phyloP scores from a whole-genome alignment of 2,797 vertebrate genomes.

The Sebastes jordani region DNA sequence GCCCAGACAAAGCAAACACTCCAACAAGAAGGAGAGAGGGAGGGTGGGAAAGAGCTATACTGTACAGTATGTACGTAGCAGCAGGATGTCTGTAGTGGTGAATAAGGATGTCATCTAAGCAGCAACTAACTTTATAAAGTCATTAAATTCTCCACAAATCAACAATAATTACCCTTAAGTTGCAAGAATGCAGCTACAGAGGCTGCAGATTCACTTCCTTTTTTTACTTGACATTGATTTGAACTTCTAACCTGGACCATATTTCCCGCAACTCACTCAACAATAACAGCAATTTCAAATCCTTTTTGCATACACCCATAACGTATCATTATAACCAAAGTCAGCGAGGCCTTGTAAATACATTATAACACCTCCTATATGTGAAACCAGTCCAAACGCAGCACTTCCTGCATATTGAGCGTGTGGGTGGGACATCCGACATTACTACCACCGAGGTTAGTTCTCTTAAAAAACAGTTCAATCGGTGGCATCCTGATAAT shows the following conservation, averaged over 20 bases:
- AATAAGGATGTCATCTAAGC: constrained; percentile 9
- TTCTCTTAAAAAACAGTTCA: constrained; percentile 31
- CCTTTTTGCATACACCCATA: neutral
- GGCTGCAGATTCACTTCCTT: constrained; percentile 2
- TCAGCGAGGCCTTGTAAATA: constrained; percentile 34
- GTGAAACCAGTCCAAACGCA: constrained; percentile 22
- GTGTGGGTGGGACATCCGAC: constrained; percentile 17
- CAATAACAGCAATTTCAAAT: constrained; percentile 11
- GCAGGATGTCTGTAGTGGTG: neutral
- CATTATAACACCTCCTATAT: constrained; percentile 18
- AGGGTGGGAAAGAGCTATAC: neutral
- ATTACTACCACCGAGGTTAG: constrained; percentile 13
- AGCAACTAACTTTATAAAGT: neutral
- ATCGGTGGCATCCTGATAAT: constrained; percentile 44
- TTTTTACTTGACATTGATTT: neutral
- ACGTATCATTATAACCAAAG: constrained; percentile 15
- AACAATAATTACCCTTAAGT: constrained; percentile 1
- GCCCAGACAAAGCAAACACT: constrained; percentile 60
- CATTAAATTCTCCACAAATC: constrained; percentile 2
- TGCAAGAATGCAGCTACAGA: neutral
- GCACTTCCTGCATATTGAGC: constrained; percentile 27
- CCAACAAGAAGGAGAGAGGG: constrained; percentile 12
- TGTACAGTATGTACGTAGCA: neutral
- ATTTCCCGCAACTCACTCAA: neutral
- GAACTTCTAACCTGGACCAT: neutral